Percentiles rank a stretch among this genome's conserved stretches.
Conservation (phyloP, 1,140 invertebrate genomes). For the Sitobion miscanthi region DNA sequence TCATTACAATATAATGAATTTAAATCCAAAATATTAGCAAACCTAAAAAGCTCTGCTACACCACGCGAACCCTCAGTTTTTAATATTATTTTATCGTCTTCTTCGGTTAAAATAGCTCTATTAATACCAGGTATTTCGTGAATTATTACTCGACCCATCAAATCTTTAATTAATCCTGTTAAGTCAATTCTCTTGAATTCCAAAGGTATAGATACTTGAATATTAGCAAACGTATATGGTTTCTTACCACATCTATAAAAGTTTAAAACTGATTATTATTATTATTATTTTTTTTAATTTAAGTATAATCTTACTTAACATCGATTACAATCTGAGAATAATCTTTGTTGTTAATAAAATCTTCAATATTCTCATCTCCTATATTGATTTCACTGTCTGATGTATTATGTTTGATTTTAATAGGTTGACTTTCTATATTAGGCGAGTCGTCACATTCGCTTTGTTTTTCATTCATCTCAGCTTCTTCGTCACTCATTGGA, state of each 20-base stretch:
- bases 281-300: not conserved
- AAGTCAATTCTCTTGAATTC: conserved; percentile 76
- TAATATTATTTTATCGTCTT: conserved; percentile 68
- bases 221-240: conserved; percentile 57
- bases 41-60: conserved; percentile 82
- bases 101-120: conserved; percentile 78
- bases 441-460: conserved; percentile 21
- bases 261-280: not conserved
- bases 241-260: conserved; percentile 59
- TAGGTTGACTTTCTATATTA: not conserved
- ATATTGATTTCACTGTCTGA: not conserved
- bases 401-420: not conserved
- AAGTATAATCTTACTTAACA: conserved; percentile 21
- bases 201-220: conserved; percentile 69
- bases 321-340: conserved; percentile 4
- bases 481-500: conserved; percentile 44
- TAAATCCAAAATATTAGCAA: conserved; percentile 81
- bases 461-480: conserved; percentile 38
- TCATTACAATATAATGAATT: conserved; percentile 92
- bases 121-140: conserved; percentile 83
- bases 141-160: conserved; percentile 78
- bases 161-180: conserved; percentile 76
- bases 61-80: conserved; percentile 97
- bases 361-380: not conserved
- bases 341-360: not conserved